phyloP scores from a whole-genome alignment of 2,888 invertebrate species.

The Aproaerema taeniolella region DNA sequence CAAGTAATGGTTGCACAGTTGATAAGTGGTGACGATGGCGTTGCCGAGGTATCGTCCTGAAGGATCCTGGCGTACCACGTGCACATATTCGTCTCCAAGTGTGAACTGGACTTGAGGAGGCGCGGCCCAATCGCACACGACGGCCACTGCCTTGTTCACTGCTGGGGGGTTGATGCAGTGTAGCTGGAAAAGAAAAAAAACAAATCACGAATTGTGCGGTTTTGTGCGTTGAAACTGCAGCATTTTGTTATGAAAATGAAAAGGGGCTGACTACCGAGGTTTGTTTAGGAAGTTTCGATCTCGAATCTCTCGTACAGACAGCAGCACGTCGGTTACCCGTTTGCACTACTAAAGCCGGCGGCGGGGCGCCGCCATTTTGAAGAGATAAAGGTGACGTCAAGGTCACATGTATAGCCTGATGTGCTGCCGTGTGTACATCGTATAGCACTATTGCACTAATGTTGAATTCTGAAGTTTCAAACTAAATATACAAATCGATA shows the following conservation, averaged over 20 bases:
- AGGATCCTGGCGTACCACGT: slow-evolving; percentile 54
- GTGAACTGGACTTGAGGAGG: slow-evolving; percentile 59
- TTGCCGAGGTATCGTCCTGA: slow-evolving; percentile 45
- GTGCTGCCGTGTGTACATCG: too few relatives aligned
- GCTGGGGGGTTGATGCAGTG: slow-evolving; percentile 51
- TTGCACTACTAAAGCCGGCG: not conserved
- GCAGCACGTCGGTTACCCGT: not conserved
- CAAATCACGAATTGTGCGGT: not conserved
- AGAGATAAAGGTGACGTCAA: too few relatives aligned
- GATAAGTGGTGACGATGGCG: slow-evolving; percentile 55
- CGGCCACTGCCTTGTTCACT: slow-evolving; percentile 47
- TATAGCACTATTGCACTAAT: too few relatives aligned
- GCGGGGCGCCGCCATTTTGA: not conserved
- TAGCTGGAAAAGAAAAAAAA: slow-evolving; percentile 36
- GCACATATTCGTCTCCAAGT: slow-evolving; percentile 55
- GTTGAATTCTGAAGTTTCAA: too few relatives aligned
- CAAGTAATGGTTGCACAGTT: slow-evolving; percentile 49
- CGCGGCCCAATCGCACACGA: slow-evolving; percentile 60
- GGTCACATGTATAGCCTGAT: too few relatives aligned
- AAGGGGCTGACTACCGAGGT: not conserved
- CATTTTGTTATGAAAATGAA: not conserved
- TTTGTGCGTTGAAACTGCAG: too few relatives aligned
- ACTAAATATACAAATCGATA: too few relatives aligned
- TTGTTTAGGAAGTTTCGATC: not conserved
- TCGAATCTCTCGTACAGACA: not conserved